Conservation (phyloP, 2,113 vertebrate genomes). For the Ifrita kowaldi region DNA sequence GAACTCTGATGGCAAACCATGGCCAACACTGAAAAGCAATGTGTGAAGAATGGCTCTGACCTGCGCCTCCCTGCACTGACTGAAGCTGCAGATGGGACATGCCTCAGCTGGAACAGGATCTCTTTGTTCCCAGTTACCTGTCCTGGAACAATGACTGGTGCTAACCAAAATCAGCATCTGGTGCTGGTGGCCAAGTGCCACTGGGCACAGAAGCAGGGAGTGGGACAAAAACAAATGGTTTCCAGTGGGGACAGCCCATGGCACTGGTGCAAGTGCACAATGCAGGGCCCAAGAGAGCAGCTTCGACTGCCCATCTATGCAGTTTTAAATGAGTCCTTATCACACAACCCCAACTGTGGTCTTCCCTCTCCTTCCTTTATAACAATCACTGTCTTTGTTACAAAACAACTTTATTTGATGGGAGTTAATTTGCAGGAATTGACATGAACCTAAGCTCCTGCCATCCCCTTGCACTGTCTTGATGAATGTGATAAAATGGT, state of each 20-base stretch:
- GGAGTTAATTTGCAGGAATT: neutral
- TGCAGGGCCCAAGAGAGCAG: rapidly evolving
- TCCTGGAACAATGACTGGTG: neutral
- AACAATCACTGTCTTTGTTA: neutral
- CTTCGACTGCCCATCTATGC: neutral
- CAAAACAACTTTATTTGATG: neutral
- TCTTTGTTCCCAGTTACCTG: neutral
- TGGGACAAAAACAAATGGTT: rapidly evolving
- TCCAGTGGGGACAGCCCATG: neutral
- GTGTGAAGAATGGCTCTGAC: neutral
- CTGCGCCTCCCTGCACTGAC: neutral
- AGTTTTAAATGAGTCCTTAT: neutral
- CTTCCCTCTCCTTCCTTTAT: neutral
- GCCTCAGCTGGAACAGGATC: neutral
- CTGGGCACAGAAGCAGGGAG: neutral
- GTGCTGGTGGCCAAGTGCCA: neutral
- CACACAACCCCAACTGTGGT: neutral
- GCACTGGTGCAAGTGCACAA: neutral
- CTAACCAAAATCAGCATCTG: neutral
- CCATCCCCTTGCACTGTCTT: neutral
- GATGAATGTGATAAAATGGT: neutral
- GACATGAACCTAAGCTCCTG: neutral
- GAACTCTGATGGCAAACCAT: neutral
- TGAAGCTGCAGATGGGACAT: neutral
- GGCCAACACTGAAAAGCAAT: neutral